Evolutionary conservation across 2,888 invertebrate genomes (phyloP), one percentile per base, ranked within the genome.

Genomic region (Pachycephus smyrnensis): DNA sequence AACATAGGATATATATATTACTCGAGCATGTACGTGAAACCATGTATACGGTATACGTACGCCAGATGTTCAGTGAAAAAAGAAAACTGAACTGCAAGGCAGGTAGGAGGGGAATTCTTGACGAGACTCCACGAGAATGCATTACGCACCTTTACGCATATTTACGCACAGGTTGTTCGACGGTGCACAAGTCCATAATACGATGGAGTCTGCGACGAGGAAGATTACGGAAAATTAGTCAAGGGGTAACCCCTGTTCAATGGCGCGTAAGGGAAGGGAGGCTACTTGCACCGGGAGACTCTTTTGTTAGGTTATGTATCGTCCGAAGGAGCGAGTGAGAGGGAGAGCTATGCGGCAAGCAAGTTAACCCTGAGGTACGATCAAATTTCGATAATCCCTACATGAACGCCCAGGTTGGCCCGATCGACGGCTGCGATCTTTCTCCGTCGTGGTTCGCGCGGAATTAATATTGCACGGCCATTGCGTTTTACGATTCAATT

Each of bases 401-500:
- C 55, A 23, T 55, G 55, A 35, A 35, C 35, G 35, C 6, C 2
- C 55, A 23, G 55, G 23, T 23, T 55, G 9, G 55, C 55, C 55
- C 23, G 55, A 55, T 55, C 55, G 55, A 55, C 55, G 55, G 23
- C 55, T 55, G 55, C 55, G 55, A 23, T 55, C 55, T 55, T 23
- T 55, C 55, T 2, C 2, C 23, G 2, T 23, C 55, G 55, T 9
- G 55, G 23, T 23, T 9, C 6, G 55, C 55, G 55, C 55, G 71
- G 31, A 71, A 71, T 71, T 31, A 71, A 71, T 71, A 71, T 71
- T 71, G 71, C 71, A 71, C 71, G 15, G 71, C 33, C 71, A 33
- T 33, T 71, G 71, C 71, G 71, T 23, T 71, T 71, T 71, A 71
- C 71, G 33, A 71, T 71, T 71, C 71, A 71, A 71, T 71, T 71